phyloP scores from a whole-genome alignment of 30 jellyfish, hydroid and myxozoan genomes.

The Turritopsis dohrnii region DNA sequence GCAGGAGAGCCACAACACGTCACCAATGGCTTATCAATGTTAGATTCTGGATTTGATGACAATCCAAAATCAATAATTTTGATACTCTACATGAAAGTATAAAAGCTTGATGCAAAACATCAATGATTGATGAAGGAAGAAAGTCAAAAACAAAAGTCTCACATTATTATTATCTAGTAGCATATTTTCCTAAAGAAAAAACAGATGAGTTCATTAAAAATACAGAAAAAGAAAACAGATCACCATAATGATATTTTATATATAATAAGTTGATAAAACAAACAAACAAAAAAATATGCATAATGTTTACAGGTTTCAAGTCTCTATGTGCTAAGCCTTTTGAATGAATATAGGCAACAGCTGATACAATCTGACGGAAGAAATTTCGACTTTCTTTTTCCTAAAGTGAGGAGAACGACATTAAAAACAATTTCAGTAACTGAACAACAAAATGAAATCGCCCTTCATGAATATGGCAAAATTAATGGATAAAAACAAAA shows the following conservation, averaged over 20 bases:
- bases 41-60: slow-evolving; percentile 89
- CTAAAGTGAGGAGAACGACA: slow-evolving; percentile 27
- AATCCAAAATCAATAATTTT: slow-evolving; percentile 90
- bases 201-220: not conserved
- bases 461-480: too few species aligned
- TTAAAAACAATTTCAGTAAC: too few species aligned
- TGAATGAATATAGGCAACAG: slow-evolving; percentile 93
- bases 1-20: slow-evolving; percentile 99
- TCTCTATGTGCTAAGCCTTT: slow-evolving; percentile 98
- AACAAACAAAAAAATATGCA: not conserved
- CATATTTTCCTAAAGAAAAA: slow-evolving; percentile 80
- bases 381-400: slow-evolving; percentile 89
- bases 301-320: slow-evolving; percentile 76
- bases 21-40: slow-evolving; percentile 73
- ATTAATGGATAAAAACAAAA: too few species aligned
- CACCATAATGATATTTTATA: not conserved
- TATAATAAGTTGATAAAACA: not conserved
- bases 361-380: slow-evolving; percentile 92
- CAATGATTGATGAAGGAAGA: not conserved
- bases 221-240: not conserved
- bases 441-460: too few species aligned
- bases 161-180: slow-evolving; percentile 86
- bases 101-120: not conserved
- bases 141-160: slow-evolving; percentile 20
- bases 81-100: slow-evolving; percentile 39